Conservation (phyloP, 37 sponge, comb jelly and placozoan genomes). For the Halichondria panicea region DNA sequence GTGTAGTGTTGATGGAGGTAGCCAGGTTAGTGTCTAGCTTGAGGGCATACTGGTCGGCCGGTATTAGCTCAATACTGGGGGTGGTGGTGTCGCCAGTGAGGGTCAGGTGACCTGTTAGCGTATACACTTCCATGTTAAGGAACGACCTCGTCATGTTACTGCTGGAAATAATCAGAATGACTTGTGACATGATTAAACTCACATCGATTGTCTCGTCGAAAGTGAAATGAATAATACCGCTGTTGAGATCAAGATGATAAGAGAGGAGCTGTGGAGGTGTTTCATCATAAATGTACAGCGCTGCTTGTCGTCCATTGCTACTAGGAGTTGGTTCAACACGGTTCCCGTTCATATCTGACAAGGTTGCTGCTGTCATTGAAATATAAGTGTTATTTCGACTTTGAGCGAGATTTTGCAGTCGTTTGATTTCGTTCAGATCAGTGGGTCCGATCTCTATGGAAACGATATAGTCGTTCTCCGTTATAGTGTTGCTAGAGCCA, state of each 20-base stretch:
- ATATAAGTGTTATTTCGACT: slow-evolving; percentile 58
- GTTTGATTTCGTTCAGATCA: slow-evolving; percentile 88
- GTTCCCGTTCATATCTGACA: slow-evolving; percentile 83
- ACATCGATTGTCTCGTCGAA: slow-evolving; percentile 91
- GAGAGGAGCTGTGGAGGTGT: slow-evolving; percentile 46
- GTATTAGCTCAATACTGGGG: slow-evolving; percentile 35
- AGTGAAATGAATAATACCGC: slow-evolving; percentile 52
- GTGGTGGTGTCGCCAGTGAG: slow-evolving; percentile 41
- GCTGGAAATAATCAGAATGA: slow-evolving; percentile 42
- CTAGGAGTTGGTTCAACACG: slow-evolving; percentile 18
- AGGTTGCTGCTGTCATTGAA: slow-evolving; percentile 17
- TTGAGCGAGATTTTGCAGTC: slow-evolving; percentile 53
- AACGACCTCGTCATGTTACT: slow-evolving; percentile 12
- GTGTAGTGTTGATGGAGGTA: slow-evolving; percentile 54
- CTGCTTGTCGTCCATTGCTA: slow-evolving; percentile 10
- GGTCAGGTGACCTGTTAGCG: slow-evolving; percentile 27
- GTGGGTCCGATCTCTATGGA: slow-evolving; percentile 29
- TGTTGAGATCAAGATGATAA: slow-evolving; percentile 83
- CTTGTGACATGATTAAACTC: slow-evolving; percentile 35
- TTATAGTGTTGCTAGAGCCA: slow-evolving; percentile 23
- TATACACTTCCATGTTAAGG: slow-evolving; percentile 15
- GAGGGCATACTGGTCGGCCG: slow-evolving; percentile 56
- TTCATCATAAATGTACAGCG: slow-evolving; percentile 44
- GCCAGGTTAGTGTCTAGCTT: slow-evolving; percentile 73
- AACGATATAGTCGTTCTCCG: slow-evolving; percentile 65